phyloP scores from a whole-genome alignment of 64 coral and sea anemone species.

The Astreopora myriophthalma region DNA sequence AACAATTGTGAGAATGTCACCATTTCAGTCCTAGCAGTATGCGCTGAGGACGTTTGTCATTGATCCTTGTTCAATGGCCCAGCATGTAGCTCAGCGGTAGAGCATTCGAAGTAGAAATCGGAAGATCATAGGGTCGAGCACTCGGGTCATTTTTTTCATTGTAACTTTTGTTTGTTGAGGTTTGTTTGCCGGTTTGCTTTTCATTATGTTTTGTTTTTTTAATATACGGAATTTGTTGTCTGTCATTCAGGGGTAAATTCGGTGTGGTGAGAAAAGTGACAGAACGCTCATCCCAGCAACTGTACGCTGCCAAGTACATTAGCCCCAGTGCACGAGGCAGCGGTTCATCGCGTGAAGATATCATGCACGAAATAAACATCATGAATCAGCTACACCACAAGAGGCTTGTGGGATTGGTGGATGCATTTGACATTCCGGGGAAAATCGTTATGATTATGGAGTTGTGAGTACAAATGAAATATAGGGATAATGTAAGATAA shows the following conservation, averaged over 20 bases:
- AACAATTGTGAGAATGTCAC: no score
- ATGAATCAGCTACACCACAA: constrained; percentile 94
- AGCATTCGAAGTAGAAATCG: no score
- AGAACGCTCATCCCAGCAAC: constrained; percentile 5
- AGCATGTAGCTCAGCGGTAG: no score
- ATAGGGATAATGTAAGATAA: no score
- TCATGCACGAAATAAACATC: constrained; percentile 89
- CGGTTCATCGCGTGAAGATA: constrained; percentile 86
- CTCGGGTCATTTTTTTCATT: no score
- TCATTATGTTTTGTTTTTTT: no score
- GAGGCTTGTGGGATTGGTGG: constrained; percentile 88
- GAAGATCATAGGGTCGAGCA: no score
- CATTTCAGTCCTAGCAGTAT: no score
- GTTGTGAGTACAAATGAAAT: constrained; percentile 73
- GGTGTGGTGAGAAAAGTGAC: constrained; percentile 93
- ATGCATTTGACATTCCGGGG: constrained; percentile 70
- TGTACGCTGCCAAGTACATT: constrained; percentile 92
- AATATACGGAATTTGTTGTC: background rate
- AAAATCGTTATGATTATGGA: constrained; percentile 94
- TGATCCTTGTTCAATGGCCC: no score
- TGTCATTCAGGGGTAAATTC: constrained; percentile 80
- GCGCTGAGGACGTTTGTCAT: no score
- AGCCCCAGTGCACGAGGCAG: constrained; percentile 29
- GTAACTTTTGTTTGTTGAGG: no score
- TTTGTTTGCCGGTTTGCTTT: no score